Evolutionary conservation across 92 coral and sea anemone species (phyloP), one percentile per base, ranked within the genome.

Genomic region (Isaurus tuberculatus): DNA sequence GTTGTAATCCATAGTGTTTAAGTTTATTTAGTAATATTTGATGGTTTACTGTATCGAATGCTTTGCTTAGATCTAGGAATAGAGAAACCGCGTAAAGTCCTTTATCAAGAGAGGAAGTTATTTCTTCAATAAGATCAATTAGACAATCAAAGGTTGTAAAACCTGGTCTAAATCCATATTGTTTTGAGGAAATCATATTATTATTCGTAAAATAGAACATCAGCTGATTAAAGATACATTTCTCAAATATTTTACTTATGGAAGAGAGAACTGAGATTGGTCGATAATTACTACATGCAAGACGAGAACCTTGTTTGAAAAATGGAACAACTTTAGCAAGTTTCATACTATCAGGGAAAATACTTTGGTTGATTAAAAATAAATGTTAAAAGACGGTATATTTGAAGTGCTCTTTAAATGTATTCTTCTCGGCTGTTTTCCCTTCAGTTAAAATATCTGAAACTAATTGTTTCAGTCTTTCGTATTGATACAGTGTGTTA

Each of bases 41-140:
- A 49, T 78, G 83, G 51, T 63, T 63, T 28, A 79, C 84, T 42
- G 83, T 79, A 60, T 79, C 60, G 34, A 79, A 81, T 36, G 77
- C 85, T 81, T 81, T 81, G 36, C 85, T 82, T 36, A 82, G 67
- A 68, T 83, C 87, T 61, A 83, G 55, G 43, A 83, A 83, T 53
- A 83, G 34, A 33, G 73, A 48, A 63, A 72, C 65, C 66, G 87
- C 87, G 58, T 68, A 83, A n/a, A 70, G 80, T 25, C 67, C 67
- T 48, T 63, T 55, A 83, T 83, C 80, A 72, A 83, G 60, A n/a
- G 79, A 70, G 72, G 27, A 43, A 70, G 87, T 55, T 71, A 83
- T 83, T 63, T 83, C 79, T 30, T 72, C 87, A 70, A 72, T 25
- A 16, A 83, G 22, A 46, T 42, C 66, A 25, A 57, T 78, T 83